Evolutionary conservation across 1,140 invertebrate genomes (phyloP), one percentile per base, ranked within the genome.

Genomic region (Solen grandis): DNA sequence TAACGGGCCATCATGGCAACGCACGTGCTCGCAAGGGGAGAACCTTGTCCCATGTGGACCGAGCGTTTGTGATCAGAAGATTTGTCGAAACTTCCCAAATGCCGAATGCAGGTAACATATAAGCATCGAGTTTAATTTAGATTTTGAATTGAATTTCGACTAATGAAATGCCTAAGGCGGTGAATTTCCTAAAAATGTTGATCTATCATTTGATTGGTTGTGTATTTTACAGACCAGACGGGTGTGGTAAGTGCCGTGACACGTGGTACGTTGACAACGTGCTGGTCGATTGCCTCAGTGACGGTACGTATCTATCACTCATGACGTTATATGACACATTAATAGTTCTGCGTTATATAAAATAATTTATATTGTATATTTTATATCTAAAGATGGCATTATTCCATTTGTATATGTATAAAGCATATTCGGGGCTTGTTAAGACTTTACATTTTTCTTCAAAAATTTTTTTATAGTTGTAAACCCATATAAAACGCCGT

Each of bases 51-150:
- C 25, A 3, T 80, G 77, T 52, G 69, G 50, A 22, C 52, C 57
- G 59, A 46, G 54, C 19, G 77, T 72, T 2, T 80, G 77, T 55
- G 55, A 72, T 14, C 36, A 46, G 35, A 72, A 80, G 41, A 52
- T 55, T 0, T 80, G 77, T 31, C 54, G 68, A 38, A 80, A 80
- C 33, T 80, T 72, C 36, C 77, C 77, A 4, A 55, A 80, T 52
- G 77, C 77, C 31, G n/a, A 50, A n/a, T 80, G 77, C 77, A 80
- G 77, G 77, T 80, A 72, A 52, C 14, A 10, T 68, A 59, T 10
- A 59, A 8, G 14, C 10, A 10, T 16, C 55, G 8, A 27, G 22
- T 59, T 13, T 16, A 27, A n/a, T 52, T 52, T 14, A 52, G 13
- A 52, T 13, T 52, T 52, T 52, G n/a, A n/a, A 13, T 52, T n/a